A percentile compares a stretch with the other conserved stretches of the same genome.
Conservation (phyloP, 2,113 vertebrate genomes). For the Clarias gariepinus region DNA sequence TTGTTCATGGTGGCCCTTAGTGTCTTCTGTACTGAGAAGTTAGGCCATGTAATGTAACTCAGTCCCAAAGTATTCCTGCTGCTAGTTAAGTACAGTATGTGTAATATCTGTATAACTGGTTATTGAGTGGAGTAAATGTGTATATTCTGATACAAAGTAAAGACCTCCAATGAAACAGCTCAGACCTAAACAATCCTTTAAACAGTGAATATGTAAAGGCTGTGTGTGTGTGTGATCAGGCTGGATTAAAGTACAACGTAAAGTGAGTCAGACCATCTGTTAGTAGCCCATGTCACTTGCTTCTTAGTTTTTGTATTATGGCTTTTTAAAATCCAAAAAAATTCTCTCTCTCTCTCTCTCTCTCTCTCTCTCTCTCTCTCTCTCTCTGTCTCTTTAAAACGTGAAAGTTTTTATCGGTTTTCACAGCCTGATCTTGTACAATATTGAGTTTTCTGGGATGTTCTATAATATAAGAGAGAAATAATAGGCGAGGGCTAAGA, state of each 20-base stretch:
- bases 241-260: background rate
- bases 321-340: conserved; percentile 1
- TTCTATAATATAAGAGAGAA: background rate
- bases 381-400: background rate
- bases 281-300: background rate
- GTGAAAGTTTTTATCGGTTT: background rate
- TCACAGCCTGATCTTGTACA: background rate
- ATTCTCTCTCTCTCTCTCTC: background rate
- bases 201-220: background rate
- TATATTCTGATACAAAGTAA: background rate
- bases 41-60: background rate
- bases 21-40: no score
- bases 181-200: background rate
- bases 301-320: background rate
- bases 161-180: background rate
- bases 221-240: background rate
- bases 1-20: no score
- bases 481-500: background rate
- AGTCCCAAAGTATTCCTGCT: background rate
- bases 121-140: background rate
- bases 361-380: background rate
- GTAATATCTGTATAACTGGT: background rate
- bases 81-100: background rate
- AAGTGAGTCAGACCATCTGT: background rate
- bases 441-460: background rate